Evolutionary conservation across 2,113 vertebrate species (phyloP), one percentile per base, ranked within the genome.

Genomic region (Spea multiplicata): DNA sequence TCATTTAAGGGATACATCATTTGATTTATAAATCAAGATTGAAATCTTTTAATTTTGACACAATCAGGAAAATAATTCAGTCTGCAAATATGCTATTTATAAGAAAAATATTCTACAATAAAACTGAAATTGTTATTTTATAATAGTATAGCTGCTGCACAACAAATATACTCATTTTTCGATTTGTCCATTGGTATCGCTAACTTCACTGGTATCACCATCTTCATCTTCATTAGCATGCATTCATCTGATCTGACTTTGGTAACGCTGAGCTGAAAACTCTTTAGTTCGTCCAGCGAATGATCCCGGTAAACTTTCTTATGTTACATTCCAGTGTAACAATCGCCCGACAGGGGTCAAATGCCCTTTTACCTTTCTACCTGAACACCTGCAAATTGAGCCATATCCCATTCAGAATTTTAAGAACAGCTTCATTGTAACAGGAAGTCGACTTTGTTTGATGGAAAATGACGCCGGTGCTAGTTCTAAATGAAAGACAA

Each of bases 351-450:
- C 85, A 59, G 81, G 88, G 91, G 91, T 94, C 92, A 89, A 91
- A 81, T 88, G 85, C 85, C 89, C 90, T 89, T 86, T 93, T 81
- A 80, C 92, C 92, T 91, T 90, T 89, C 87, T 91, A 92, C 91
- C 88, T 82, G 88, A 88, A 93, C 93, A 93, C 95, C 95, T 96
- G 96, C 94, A 92, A 95, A 89, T 91, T 85, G 92, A 94, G 92
- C 88, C 83, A 65, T 72, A 80, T 83, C 85, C 85, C 89, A 87
- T 90, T 93, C 91, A 88, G 83, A 46, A 80, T 87, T 49, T 81
- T 88, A 93, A 95, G 95, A 95, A 93, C 83, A 86, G 93, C 82
- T 82, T 91, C 86, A 93, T 96, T 96, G 95, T 97, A 80, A n/a
- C 44, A 78, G 87, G 84, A 87, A 89, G 91, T 86, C 85, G 86